Conservation (phyloP, 2,113 vertebrate genomes). For the Phyllostomus hastatus region DNA sequence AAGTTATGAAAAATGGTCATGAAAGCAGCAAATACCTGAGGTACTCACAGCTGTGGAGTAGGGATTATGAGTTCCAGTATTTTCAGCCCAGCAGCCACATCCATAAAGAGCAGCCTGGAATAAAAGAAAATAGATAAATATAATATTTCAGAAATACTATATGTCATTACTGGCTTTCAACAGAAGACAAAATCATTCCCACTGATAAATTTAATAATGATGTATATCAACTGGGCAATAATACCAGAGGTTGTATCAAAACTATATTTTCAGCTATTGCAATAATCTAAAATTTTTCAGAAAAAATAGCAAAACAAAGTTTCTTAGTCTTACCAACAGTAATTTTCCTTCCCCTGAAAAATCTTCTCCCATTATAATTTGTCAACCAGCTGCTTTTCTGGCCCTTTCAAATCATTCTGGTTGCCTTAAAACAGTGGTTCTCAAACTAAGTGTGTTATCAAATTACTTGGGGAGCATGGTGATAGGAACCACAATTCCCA, state of each 20-base stretch:
- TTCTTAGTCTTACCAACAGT: not conserved
- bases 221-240: not conserved
- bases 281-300: not conserved
- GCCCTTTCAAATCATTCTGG: not conserved
- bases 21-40: slow-evolving; percentile 94
- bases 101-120: slow-evolving; percentile 97
- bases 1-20: slow-evolving; percentile 80
- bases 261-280: not conserved
- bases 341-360: not conserved
- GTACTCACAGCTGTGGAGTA: slow-evolving; percentile 99
- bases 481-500: not conserved
- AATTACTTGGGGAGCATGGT: not conserved
- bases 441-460: not conserved
- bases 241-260: not conserved
- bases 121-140: slow-evolving; percentile 21
- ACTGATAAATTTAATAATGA: slow-evolving; percentile 35
- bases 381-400: not conserved
- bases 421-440: slow-evolving; percentile 8
- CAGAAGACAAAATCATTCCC: not conserved
- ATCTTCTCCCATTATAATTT: not conserved
- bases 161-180: slow-evolving; percentile 30
- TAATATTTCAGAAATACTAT: not conserved
- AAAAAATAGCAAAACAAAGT: slow-evolving; percentile 38
- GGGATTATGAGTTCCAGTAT: slow-evolving; percentile 90
- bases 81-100: slow-evolving; percentile 99